These are phyloP conservation scores for Hypanus sabinus DNA, from an alignment of 2,113 vertebrate species.

Conservation along the genomic window DNA sequence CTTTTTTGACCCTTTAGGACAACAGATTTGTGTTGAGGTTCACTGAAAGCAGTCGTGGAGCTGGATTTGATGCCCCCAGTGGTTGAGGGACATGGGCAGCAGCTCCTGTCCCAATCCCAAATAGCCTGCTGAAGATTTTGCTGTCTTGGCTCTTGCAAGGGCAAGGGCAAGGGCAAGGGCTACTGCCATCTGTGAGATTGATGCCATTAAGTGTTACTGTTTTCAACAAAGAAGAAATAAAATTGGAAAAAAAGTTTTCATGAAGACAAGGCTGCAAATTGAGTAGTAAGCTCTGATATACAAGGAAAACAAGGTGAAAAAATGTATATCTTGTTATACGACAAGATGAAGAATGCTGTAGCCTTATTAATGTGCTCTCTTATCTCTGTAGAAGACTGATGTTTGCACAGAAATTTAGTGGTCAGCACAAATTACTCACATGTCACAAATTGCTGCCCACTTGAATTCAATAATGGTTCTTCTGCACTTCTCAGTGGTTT, in stretches of 20 bases:
- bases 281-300: not conserved
- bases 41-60: not conserved
- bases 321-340: not conserved
- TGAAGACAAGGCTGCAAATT: not conserved
- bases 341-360: not conserved
- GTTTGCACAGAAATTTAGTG: not conserved
- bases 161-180: not conserved
- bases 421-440: not conserved
- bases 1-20: not conserved
- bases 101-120: not conserved
- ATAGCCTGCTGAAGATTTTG: not conserved
- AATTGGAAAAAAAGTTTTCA: not conserved
- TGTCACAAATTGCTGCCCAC: not conserved
- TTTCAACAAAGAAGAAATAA: not conserved
- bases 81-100: not conserved
- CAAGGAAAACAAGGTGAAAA: not conserved
- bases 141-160: not conserved
- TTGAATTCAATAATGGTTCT: not conserved
- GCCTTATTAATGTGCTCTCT: not conserved
- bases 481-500: not conserved
- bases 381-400: not conserved
- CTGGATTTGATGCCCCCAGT: not conserved
- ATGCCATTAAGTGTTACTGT: not conserved
- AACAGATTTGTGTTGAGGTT: not conserved
- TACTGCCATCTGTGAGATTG: conserved; percentile 2